Base-by-base conservation (phyloP, 2,113 vertebrate species). In the Thamnophis sirtalis region DNA sequence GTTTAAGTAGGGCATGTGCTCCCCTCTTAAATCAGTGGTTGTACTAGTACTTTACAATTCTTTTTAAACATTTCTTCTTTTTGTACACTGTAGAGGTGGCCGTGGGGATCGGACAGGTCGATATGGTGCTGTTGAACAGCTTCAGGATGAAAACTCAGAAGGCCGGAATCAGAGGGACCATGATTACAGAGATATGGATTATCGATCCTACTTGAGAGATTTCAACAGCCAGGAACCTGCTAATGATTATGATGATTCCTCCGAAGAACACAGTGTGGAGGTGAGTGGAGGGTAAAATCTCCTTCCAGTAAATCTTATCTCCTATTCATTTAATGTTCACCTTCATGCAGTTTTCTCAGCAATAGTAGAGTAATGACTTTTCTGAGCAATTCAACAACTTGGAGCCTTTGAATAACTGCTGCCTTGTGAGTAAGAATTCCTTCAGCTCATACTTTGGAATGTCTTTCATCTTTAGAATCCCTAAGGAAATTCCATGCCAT, bases 131-230 rank as follows among this genome's bases (percentile, higher is more conserved):
- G 63, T 95, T 0, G 95, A 96, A 58, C 95, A 95, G n/a, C 88
- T 93, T 0, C 95, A 95, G 9, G 96, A 97, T 10, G 97, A 97
- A 1, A 55, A 93, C 0, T 90, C 93, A 48, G 96, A 93, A 56
- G 93, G 96, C 15, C 96, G 97, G 90, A 95, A 95, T 53, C 94
- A 95, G 22, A 97, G 96, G 3, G 98, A 98, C 89, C 98, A 98
- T 53, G 98, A 98, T 95, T 98, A 98, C 91, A 96, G 97, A 55
- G 98, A 99, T 91, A 98, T 98, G 98, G 98, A 97, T 88, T 97
- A 97, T 87, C 96, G 96, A 2, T 96, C 95, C 0, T 97, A 97
- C 24, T 92, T 95, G 73, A 93, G 96, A 1, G 95, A 96, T 84
- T 97, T 96, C 0, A 91, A 95, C 91, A 95, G 95, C 48, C 96